Evolutionary conservation across 2,888 invertebrate genomes (phyloP), one percentile per base, ranked within the genome.

Genomic region (Sinotaia quadrata): DNA sequence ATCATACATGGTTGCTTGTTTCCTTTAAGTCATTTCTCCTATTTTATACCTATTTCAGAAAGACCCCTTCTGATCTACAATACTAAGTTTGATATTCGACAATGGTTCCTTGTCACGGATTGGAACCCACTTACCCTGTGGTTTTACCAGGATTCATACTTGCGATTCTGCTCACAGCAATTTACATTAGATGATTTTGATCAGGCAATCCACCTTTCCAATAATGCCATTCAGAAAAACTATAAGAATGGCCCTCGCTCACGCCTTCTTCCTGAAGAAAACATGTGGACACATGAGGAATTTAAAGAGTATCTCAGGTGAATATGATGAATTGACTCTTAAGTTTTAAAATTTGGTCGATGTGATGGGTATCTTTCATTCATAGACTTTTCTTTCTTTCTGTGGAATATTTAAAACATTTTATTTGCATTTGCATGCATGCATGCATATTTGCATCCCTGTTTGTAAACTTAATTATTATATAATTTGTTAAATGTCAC

Each of bases 11-110:
- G n/a, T n/a, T n/a, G n/a, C n/a, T n/a, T n/a, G n/a, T n/a, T n/a
- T n/a, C n/a, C n/a, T n/a, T n/a, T n/a, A n/a, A n/a, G n/a, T n/a
- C n/a, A n/a, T n/a, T n/a, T n/a, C n/a, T 10, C 27, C 5, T n/a
- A 12, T 47, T 61, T 4, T 61, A 5, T n/a, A 18, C 41, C 41
- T 41, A 36, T 10, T 15, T 10, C 90, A 95, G 96, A 97, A 90
- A 92, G 93, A 71, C 97, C 97, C 0, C 89, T 97, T 63, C 92
- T 96, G 57, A 93, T 97, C 76, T 93, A 96, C 89, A 92, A 94
- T 82, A 96, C 96, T 1, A 97, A 97, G 89, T 97, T 97, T 87
- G 97, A 97, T 88, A 96, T 97, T 78, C 91, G 97, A 5, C 97
- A 97, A 88, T 97, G 97, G 97, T 97, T 97, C 89, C 89, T 97